Evolutionary conservation across 1,140 invertebrate species (phyloP), one percentile per base, ranked within the genome.

Genomic region (Drosophila subobscura): DNA sequence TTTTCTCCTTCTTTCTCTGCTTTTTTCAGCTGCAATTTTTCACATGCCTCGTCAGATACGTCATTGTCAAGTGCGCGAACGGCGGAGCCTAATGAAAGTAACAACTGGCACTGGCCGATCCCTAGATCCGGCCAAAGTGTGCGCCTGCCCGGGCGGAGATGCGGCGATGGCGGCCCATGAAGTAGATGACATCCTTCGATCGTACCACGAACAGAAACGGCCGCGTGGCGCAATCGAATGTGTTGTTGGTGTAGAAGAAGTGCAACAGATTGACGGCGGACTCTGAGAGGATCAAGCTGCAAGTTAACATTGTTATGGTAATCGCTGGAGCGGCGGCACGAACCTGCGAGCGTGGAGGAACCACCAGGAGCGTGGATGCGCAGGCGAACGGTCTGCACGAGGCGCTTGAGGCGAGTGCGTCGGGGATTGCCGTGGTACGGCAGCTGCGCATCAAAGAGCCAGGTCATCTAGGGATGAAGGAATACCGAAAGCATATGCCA

Each of bases 1-100:
- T 64, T 41, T 57, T 57, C 16, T 70, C n/a, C n/a, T 40, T 61
- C 25, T 41, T 59, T 52, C 20, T 53, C n/a, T n/a, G n/a, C n/a
- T n/a, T n/a, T n/a, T n/a, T 59, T 57, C 59, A 63, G 78, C 75
- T 83, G 66, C 71, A 88, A 88, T 88, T 88, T 88, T 88, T 88
- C 83, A 88, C 83, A 88, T 88, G 72, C 77, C 71, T 84, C 77
- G 55, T 67, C 77, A 80, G 75, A 88, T 88, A 81, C 83, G 85
- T 88, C 83, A 88, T 88, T 88, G 83, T 88, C 83, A 88, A 89
- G 78, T 68, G 74, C 60, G 58, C 66, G 27, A 58, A 27, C 58
- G 44, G 55, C 50, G 49, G 72, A 20, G 54, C 73, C 77, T 85
- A 85, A 85, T 85, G 81, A 85, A 85, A 86, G 80, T 81, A 85